These are phyloP conservation scores for Oxyscelio sp. DNA, from an alignment of 2,888 invertebrate species.

Conservation along the genomic window DNA sequence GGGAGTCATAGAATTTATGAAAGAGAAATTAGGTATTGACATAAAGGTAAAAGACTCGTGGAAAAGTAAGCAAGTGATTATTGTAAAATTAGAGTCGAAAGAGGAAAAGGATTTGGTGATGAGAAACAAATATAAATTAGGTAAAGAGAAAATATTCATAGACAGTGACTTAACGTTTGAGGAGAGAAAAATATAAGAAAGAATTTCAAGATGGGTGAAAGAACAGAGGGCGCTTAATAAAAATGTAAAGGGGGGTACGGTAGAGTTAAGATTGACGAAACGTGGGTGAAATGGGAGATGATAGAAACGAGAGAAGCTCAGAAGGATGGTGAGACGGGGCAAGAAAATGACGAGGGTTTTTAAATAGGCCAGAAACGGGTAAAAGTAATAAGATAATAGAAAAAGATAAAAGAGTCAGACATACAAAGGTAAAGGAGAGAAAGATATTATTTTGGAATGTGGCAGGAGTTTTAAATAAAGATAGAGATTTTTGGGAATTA, in stretches of 20 bases:
- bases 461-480: slow-evolving; percentile 5
- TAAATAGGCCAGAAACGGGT: background rate
- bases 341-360: background rate
- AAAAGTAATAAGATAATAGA: background rate
- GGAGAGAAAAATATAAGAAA: background rate
- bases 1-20: background rate
- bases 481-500: slow-evolving; percentile 7
- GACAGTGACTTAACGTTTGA: background rate
- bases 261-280: background rate
- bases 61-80: background rate
- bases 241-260: background rate
- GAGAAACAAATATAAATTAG: slow-evolving; percentile 9
- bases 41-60: background rate
- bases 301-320: background rate
- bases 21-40: background rate
- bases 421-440: background rate
- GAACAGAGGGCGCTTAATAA: background rate
- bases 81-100: background rate
- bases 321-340: background rate
- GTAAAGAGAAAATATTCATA: background rate
- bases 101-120: background rate
- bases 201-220: background rate
- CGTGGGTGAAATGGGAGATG: background rate
- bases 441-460: slow-evolving; percentile 11
- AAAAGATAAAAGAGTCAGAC: background rate